Base-by-base conservation (phyloP, 1,140 invertebrate species). In the Cryptotermes secundus region DNA sequence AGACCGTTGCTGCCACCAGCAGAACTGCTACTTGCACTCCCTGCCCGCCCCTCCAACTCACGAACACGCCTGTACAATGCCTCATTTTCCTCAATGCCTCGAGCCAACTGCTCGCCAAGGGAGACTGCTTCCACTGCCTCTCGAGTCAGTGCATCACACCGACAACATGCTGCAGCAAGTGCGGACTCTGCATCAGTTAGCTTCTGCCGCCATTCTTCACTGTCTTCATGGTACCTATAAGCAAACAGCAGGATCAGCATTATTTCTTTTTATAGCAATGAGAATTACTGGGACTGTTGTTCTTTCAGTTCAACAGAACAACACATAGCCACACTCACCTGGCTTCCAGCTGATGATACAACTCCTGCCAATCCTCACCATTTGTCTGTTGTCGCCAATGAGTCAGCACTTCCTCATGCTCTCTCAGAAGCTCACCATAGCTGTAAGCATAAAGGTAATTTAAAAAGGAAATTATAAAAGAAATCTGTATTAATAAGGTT, bases 71-170 rank as follows among this genome's bases (percentile, higher is more conserved):
- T 90, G 85, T 94, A 96, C 16, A 96, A 89, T 24, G 90, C 89
- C 86, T 96, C 95, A 88, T 96, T 96, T 89, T 96, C 96, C 88
- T 96, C 94, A 80, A 95, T 94, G 84, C 93, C 94, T 85, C 92
- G 91, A 3, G 92, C 88, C 42, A 95, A 88, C 84, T 92, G 88
- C 86, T 92, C 90, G 84, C 90, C 91, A 91, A 87, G 89, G 88
- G 88, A 88, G 7, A 91, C 91, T 65, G 94, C 88, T 88, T 93
- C 93, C 84, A 92, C 91, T 88, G 93, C 87, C 87, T 95, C 93
- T 34, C 91, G 90, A n/a, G 92, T 92, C 59, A 95, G 89, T 82
- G 91, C 88, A 83, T 93, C 91, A 87, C 92, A 94, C 86, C 93
- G 90, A 85, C 94, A 92, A 22, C 91, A 93, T 3, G 92, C 92